Evolutionary conservation across 2,113 vertebrate species (phyloP).

Genomic region (Lepisosteus oculatus): DNA sequence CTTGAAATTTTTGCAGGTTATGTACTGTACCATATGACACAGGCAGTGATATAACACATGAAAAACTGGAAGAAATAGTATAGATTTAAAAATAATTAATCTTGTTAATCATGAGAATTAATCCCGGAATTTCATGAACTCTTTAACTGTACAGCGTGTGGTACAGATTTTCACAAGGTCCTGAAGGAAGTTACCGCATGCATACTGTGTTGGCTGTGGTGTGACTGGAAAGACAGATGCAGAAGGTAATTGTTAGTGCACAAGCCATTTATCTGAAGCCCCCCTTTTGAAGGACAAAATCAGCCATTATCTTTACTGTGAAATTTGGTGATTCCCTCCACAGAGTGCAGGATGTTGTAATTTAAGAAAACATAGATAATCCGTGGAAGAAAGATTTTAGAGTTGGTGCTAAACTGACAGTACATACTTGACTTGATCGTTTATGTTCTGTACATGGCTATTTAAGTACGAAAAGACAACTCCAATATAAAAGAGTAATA

Average conservation of each 20-base stretch:
- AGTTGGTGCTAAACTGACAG: slow-evolving; percentile 8
- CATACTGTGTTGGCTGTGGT: background rate
- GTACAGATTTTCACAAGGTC: background rate
- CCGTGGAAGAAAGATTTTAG: slow-evolving; percentile 15
- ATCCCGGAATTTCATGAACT: too few relatives aligned
- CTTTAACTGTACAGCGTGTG: too few relatives aligned
- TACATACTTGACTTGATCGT: slow-evolving; percentile 5
- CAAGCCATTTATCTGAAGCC: background rate
- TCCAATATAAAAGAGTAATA: too few relatives aligned
- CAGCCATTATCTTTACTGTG: slow-evolving; percentile 10
- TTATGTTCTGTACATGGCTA: too few relatives aligned
- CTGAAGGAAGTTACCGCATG: background rate
- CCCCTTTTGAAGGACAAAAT: too few relatives aligned
- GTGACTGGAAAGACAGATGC: background rate
- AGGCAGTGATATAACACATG: too few relatives aligned
- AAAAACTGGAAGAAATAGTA: too few relatives aligned
- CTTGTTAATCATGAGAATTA: too few relatives aligned
- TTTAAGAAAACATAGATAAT: slow-evolving; percentile 7
- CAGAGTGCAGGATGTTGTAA: background rate
- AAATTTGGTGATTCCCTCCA: slow-evolving; percentile 7
- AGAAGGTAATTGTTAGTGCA: background rate
- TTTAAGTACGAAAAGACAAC: background rate
- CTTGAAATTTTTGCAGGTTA: too few relatives aligned
- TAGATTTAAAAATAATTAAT: too few relatives aligned
- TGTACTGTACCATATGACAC: too few relatives aligned